Evolutionary conservation across 2,888 invertebrate species (phyloP).

Genomic region (Caenorhabditis panamensis): DNA sequence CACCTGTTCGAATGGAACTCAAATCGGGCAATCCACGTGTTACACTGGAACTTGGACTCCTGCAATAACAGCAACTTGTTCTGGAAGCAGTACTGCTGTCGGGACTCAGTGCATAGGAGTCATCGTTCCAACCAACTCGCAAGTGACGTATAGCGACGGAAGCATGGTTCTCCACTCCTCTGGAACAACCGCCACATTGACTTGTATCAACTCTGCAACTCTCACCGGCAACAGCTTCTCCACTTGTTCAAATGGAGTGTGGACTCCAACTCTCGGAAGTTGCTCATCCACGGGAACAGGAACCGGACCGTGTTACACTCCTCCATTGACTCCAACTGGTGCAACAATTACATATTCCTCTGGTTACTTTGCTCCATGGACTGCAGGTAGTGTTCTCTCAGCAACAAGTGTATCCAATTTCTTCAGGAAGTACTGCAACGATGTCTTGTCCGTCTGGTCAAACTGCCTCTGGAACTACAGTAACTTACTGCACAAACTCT

Average conservation of each 20-base stretch:
- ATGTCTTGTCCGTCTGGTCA: slow-evolving; percentile 62
- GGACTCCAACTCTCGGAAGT: slow-evolving; percentile 58
- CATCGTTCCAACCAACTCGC: slow-evolving; percentile 42
- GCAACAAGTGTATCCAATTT: neutral
- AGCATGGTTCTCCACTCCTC: slow-evolving; percentile 37
- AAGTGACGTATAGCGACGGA: slow-evolving; percentile 50
- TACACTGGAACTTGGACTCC: slow-evolving; percentile 48
- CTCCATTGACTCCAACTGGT: slow-evolving; percentile 58
- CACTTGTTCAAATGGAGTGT: slow-evolving; percentile 54
- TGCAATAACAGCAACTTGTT: slow-evolving; percentile 44
- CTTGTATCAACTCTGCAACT: slow-evolving; percentile 35
- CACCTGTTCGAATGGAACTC: slow-evolving; percentile 66
- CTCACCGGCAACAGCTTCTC: slow-evolving; percentile 38
- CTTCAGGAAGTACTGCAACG: slow-evolving; percentile 63
- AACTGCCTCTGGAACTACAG: slow-evolving; percentile 41
- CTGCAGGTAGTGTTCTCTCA: slow-evolving; percentile 30
- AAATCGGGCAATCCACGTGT: slow-evolving; percentile 44
- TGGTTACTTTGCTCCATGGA: slow-evolving; percentile 56
- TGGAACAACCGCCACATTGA: slow-evolving; percentile 45
- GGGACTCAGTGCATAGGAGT: slow-evolving; percentile 47
- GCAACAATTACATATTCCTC: slow-evolving; percentile 61
- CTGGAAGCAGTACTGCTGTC: slow-evolving; percentile 25
- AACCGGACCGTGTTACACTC: slow-evolving; percentile 47
- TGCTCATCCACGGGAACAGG: slow-evolving; percentile 27
- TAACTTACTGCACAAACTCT: slow-evolving; percentile 51